Percentiles rank a stretch among this genome's conserved stretches.
These are phyloP conservation scores for Pandemis heparana DNA, from an alignment of 2,888 invertebrate species.

Conservation along the genomic window DNA sequence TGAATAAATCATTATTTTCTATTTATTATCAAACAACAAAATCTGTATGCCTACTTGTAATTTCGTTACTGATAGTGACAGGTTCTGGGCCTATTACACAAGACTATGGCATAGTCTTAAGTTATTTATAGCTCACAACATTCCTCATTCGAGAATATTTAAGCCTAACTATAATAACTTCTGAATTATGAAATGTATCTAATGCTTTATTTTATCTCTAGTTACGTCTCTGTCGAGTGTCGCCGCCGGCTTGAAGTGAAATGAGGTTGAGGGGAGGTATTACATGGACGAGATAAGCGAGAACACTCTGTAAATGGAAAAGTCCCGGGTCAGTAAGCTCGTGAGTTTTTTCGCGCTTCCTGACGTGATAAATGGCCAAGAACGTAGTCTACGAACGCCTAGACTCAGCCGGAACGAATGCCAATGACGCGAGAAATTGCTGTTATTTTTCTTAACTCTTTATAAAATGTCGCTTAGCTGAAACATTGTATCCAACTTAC, in stretches of 20 bases:
- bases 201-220: slow-evolving; percentile 19
- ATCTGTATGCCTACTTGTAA: too few species aligned
- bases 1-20: too few species aligned
- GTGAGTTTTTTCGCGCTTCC: slow-evolving; percentile 72
- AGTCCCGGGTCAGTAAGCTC: slow-evolving; percentile 75
- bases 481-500: not conserved
- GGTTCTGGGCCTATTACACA: too few species aligned
- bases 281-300: slow-evolving; percentile 73
- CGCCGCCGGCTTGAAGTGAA: slow-evolving; percentile 35
- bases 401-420: slow-evolving; percentile 65
- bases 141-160: not conserved
- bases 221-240: slow-evolving; percentile 33
- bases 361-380: slow-evolving; percentile 77
- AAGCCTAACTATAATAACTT: not conserved
- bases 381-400: slow-evolving; percentile 52
- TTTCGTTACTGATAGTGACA: too few species aligned
- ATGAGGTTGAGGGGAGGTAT: slow-evolving; percentile 60
- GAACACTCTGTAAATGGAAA: slow-evolving; percentile 77
- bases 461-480: slow-evolving; percentile 53
- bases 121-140: not conserved
- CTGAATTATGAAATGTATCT: slow-evolving; percentile 13
- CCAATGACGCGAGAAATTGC: slow-evolving; percentile 78
- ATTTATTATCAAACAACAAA: too few species aligned
- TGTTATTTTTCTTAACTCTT: slow-evolving; percentile 68
- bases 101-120: too few species aligned